phyloP scores from a whole-genome alignment of 1,140 invertebrate genomes.

The Drosophila virilis region DNA sequence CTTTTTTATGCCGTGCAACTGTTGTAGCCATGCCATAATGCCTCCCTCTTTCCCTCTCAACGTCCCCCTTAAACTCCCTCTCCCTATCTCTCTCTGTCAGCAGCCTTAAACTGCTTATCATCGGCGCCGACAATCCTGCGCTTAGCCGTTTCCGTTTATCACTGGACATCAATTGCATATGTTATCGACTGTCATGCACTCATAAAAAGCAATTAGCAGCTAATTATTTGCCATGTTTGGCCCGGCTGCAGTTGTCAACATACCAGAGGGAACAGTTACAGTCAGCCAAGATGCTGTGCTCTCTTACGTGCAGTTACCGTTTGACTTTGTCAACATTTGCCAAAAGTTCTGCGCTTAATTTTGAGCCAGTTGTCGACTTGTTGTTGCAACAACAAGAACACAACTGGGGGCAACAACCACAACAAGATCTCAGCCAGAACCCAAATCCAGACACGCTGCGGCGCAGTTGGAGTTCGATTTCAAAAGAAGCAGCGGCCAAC shows the following conservation, averaged over 20 bases:
- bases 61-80: neutral
- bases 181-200: constrained; percentile 57
- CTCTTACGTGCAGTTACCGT: constrained; percentile 56
- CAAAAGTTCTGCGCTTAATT: constrained; percentile 55
- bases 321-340: constrained; percentile 70
- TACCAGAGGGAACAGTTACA: constrained; percentile 55
- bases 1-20: neutral
- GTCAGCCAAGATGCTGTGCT: constrained; percentile 29
- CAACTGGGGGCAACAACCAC: neutral
- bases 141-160: constrained; percentile 21
- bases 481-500: constrained; percentile 30
- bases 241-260: constrained; percentile 39
- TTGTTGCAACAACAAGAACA: constrained; percentile 10
- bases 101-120: constrained; percentile 33
- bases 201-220: constrained; percentile 75
- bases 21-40: neutral
- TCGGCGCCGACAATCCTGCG: constrained; percentile 3
- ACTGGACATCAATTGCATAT: constrained; percentile 17
- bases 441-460: neutral
- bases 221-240: constrained; percentile 70
- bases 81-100: neutral
- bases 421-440: constrained; percentile 20
- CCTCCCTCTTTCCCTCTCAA: neutral
- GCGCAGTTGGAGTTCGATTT: constrained; percentile 40
- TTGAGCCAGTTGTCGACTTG: constrained; percentile 34